A percentile compares a stretch with the other conserved stretches of the same genome.
Evolutionary conservation across 64 coral and sea anemone genomes (phyloP).

Genomic region (Stichodactyla mertensii): DNA sequence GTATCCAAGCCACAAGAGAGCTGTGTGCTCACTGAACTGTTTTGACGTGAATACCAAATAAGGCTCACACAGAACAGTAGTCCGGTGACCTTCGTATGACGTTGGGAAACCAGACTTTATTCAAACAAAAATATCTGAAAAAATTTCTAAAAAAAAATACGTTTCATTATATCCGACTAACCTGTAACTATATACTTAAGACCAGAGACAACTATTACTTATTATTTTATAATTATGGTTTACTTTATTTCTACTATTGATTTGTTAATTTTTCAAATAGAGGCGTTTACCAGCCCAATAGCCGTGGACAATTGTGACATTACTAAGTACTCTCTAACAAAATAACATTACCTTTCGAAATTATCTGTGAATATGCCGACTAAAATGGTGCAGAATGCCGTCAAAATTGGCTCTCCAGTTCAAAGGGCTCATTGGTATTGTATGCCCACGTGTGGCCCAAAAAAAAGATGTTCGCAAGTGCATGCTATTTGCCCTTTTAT

Average conservation of each 20-base stretch:
- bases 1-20: not conserved
- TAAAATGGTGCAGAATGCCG: not conserved
- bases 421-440: not conserved
- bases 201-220: conserved; percentile 1
- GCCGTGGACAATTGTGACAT: not conserved
- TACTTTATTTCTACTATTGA: not conserved
- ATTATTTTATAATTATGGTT: not conserved
- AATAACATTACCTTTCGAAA: not conserved
- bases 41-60: not conserved
- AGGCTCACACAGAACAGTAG: not conserved
- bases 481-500: not conserved
- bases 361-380: not conserved
- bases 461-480: not conserved
- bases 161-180: not conserved
- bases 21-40: not conserved
- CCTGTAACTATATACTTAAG: not conserved
- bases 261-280: conserved; percentile 11
- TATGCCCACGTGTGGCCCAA: not conserved
- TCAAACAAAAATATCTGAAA: not conserved
- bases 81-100: not conserved
- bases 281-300: conserved; percentile 1
- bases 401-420: not conserved
- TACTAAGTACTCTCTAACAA: conserved; percentile 3
- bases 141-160: not conserved
- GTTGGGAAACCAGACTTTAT: not conserved